Base-by-base conservation (phyloP, 2,888 invertebrate species). In the Cataglyphis cursor region DNA sequence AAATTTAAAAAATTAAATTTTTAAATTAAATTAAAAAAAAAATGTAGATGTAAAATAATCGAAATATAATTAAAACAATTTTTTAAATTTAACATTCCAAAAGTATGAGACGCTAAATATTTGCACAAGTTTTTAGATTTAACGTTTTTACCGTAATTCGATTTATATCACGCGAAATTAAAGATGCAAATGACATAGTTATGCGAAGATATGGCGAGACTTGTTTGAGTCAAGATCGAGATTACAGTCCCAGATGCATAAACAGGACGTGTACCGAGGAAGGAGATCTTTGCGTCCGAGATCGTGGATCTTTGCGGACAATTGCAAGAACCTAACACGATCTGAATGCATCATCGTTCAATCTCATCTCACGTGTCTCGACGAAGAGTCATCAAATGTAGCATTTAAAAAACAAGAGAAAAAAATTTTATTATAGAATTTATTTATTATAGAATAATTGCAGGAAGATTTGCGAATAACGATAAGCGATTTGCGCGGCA, bases 211-310 rank as follows among this genome's bases (percentile, higher is more conserved):
- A 3, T 44, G 64, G 15, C 48, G 31, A 15, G 62, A 70, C 48
- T 51, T n/a, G 80, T 78, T 59, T 48, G 68, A 35, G 48, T 78
- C 57, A 48, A 54, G 41, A 68, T 66, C 70, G 72, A 75, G 82
- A 80, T 88, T 85, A 86, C 81, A 64, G 85, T 78, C 78, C 80
- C 44, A 51, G 81, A 81, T 88, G 88, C 83, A 82, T 82, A 78
- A 85, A 74, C 41, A 44, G 75, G 18, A 87, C 88, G 85, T 87
- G 78, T 85, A 59, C 18, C 38, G n/a, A 85, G 81, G 35, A 66
- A 78, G 24, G 24, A 66, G 51, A 85, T 87, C 87, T 76, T 48
- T 48, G 8, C 76, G 81, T 85, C 85, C 18, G 70, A 44, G 35
- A 38, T 41, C 44, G 59, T 10, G 44, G 48, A 66, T n/a, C 54